Percentiles rank a stretch among this genome's conserved stretches.
These are phyloP conservation scores for Pipistrellus pygmaeus DNA, from an alignment of 2,797 vertebrate species.

Conservation along the genomic window DNA sequence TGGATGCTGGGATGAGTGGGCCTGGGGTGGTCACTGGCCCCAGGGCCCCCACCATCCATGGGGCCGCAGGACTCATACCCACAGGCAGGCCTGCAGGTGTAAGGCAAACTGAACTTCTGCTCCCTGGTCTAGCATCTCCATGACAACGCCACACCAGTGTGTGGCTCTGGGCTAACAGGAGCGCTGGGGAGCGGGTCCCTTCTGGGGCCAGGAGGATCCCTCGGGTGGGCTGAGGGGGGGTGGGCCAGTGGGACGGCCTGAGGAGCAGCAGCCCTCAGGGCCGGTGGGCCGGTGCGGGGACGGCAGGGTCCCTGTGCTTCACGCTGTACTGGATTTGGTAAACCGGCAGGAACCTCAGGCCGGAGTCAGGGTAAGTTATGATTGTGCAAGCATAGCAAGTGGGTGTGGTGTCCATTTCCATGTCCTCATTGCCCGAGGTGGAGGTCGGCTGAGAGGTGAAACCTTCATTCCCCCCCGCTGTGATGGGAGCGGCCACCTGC, in stretches of 20 bases:
- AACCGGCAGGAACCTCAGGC: no score
- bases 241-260: no score
- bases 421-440: slow-evolving; percentile 78
- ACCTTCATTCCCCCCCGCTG: slow-evolving; percentile 70
- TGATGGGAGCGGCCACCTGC: background rate
- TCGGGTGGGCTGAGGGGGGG: slow-evolving; percentile 77
- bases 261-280: no score
- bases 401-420: background rate
- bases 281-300: no score
- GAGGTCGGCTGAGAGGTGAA: slow-evolving; percentile 85
- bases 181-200: accelerated
- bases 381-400: background rate
- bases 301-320: no score
- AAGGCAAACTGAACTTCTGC: background rate
- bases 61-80: slow-evolving; percentile 83
- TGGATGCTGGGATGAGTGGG: background rate
- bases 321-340: no score
- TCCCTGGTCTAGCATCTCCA: slow-evolving; percentile 82
- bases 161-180: background rate
- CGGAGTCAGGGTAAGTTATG: no score
- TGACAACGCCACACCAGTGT: slow-evolving; percentile 83
- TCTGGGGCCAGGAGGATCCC: slow-evolving; percentile 67
- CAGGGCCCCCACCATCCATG: slow-evolving; percentile 16
- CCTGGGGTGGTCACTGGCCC: background rate
- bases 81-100: slow-evolving; percentile 80